These are phyloP conservation scores for Globia sparganii DNA, from an alignment of 2,888 invertebrate genomes.

Conservation along the genomic window DNA sequence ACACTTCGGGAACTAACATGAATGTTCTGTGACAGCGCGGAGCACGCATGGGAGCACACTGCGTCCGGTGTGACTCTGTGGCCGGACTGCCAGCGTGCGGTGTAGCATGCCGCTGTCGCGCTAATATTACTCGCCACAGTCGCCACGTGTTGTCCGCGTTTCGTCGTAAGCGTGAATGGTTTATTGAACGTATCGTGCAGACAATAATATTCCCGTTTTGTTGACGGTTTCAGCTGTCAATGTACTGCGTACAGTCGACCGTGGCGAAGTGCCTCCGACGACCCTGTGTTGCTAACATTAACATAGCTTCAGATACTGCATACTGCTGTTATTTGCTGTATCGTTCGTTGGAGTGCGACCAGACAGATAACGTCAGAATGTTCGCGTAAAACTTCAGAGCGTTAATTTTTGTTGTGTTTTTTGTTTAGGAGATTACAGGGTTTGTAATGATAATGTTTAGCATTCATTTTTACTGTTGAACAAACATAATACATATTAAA, in stretches of 20 bases:
- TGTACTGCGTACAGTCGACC: slow-evolving; percentile 69
- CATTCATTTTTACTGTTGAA: background rate
- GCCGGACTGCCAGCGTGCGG: slow-evolving; percentile 73
- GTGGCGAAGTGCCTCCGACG: slow-evolving; percentile 74
- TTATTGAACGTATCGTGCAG: slow-evolving; percentile 72
- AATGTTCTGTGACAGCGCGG: slow-evolving; percentile 78
- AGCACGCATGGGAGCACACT: slow-evolving; percentile 77
- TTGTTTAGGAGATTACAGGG: slow-evolving; percentile 14
- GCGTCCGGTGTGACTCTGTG: slow-evolving; percentile 65
- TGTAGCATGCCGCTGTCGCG: slow-evolving; percentile 74
- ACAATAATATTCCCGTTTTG: slow-evolving; percentile 78
- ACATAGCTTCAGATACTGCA: slow-evolving; percentile 75
- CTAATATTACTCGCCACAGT: slow-evolving; percentile 87
- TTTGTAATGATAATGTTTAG: slow-evolving; percentile 40
- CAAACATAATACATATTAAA: background rate
- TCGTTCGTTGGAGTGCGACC: slow-evolving; percentile 76
- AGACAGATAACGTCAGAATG: slow-evolving; percentile 82
- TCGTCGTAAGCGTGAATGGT: slow-evolving; percentile 85
- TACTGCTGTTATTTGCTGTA: slow-evolving; percentile 81
- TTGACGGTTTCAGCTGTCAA: slow-evolving; percentile 87
- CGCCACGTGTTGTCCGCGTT: slow-evolving; percentile 86
- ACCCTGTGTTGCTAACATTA: slow-evolving; percentile 71
- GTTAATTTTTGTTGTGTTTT: slow-evolving; percentile 48
- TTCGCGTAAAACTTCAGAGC: slow-evolving; percentile 62
- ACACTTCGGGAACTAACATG: slow-evolving; percentile 84